Base-by-base conservation (phyloP, 92 coral and sea anemone species). In the Anthopleura xanthogrammica region DNA sequence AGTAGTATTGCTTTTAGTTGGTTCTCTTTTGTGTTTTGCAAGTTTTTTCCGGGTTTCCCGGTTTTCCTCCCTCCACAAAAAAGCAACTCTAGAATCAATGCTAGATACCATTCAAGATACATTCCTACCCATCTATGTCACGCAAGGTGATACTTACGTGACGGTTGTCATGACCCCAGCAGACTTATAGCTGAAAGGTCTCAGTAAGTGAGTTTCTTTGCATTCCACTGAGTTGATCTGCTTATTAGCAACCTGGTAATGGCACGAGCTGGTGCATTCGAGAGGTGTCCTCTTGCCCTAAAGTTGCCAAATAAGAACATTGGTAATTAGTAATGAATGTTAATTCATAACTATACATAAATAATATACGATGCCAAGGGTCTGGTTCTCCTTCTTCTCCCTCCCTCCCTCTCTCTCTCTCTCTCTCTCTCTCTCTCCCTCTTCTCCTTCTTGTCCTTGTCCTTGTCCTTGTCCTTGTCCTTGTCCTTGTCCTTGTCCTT, bases 171-270 rank as follows among this genome's bases (percentile, higher is more conserved):
- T 88, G 41, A 84, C 84, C 29, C 94, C 94, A 86, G 92, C 88
- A 8, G 84, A 83, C 4, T 80, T 58, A 17, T 70, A 75, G 75
- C 94, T 91, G 41, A 91, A 91, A 4, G 83, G 94, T 50, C 89
- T 83, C 73, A 91, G 77, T 12, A 91, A 91, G 60, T 91, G 94
- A 58, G 88, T 91, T 85, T 91, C 94, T 77, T 88, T 86, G 84
- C 94, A 91, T 70, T 91, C 92, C 60, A 91, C 85, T 70, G 82
- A 85, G 52, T 77, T 86, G 56, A 91, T 42, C 73, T 88, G 83
- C 8, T 83, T 79, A 7, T 75, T 55, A 41, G 50, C 86, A 42
- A 83, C 79, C 39, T 57, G 76, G 79, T 88, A 91, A 77, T 87
- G 79, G 29, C 94, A 91, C 77, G 83, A 82, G 42, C 94, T 91